These are phyloP conservation scores for Chaenodraco wilsoni DNA, from an alignment of 2,797 vertebrate genomes.

Conservation along the genomic window DNA sequence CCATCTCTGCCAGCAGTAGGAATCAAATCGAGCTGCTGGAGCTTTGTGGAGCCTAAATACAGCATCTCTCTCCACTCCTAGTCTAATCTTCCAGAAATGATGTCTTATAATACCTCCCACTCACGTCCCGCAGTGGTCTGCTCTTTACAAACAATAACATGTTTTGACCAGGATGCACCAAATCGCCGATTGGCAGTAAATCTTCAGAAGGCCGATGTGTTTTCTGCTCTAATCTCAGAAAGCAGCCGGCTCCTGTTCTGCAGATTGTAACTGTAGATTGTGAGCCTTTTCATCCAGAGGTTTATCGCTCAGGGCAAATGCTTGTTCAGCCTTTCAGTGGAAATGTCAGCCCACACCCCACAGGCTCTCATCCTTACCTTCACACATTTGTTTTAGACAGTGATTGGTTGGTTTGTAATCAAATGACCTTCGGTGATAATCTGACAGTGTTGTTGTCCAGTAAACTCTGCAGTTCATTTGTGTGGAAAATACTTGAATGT, in stretches of 20 bases:
- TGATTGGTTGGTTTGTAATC: conserved; percentile 18
- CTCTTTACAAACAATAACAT: conserved; percentile 37
- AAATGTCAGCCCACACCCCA: conserved; percentile 51
- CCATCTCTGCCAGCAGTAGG: conserved; percentile 34
- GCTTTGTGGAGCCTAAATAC: conserved; percentile 43
- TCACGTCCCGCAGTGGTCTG: conserved; percentile 27
- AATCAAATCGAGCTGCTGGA: conserved; percentile 33
- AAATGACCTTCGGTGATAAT: conserved; percentile 21
- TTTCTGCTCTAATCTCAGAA: conserved; percentile 21
- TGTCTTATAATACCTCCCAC: conserved; percentile 51
- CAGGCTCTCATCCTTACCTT: conserved; percentile 7
- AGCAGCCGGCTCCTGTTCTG: conserved; percentile 19
- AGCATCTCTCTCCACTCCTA: conserved; percentile 37
- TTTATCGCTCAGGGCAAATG: conserved; percentile 60
- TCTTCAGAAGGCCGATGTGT: conserved; percentile 5
- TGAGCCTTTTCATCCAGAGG: conserved; percentile 34
- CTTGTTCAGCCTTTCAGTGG: conserved; percentile 58
- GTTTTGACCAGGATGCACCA: conserved; percentile 49
- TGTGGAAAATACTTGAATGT: conserved; percentile 2
- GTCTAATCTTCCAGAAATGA: conserved; percentile 52
- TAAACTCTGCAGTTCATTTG: neutral
- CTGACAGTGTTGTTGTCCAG: neutral
- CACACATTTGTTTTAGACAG: neutral
- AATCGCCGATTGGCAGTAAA: conserved; percentile 37
- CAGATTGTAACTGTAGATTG: conserved; percentile 51